These are phyloP conservation scores for Drosophila sordidapex DNA, from an alignment of 2,888 invertebrate species.

Conservation along the genomic window DNA sequence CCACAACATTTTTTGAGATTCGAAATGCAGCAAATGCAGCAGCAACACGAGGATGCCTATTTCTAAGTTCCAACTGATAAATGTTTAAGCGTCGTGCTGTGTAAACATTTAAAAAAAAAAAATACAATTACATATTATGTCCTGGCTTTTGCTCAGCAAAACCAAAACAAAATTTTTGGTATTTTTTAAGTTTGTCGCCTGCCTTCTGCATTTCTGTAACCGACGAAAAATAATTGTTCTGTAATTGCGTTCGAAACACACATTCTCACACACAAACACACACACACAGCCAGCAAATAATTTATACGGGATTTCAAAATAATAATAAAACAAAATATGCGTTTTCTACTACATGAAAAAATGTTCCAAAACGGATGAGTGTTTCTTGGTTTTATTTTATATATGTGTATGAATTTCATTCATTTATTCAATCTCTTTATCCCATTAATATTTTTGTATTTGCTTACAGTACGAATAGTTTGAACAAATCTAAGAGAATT, in stretches of 20 bases:
- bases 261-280: not conserved
- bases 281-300: slow-evolving; percentile 58
- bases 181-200: slow-evolving; percentile 27
- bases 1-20: slow-evolving; percentile 58
- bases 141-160: slow-evolving; percentile 60
- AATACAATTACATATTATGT: slow-evolving; percentile 33
- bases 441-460: slow-evolving; percentile 31
- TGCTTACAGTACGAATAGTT: slow-evolving; percentile 51
- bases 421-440: slow-evolving; percentile 52
- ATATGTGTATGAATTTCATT: slow-evolving; percentile 34
- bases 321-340: slow-evolving; percentile 31
- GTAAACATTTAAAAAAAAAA: slow-evolving; percentile 32
- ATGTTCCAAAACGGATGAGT: not conserved
- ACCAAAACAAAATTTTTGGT: slow-evolving; percentile 26
- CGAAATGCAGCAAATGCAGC: slow-evolving; percentile 35
- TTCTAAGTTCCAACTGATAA: slow-evolving; percentile 68
- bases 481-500: slow-evolving; percentile 40
- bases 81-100: slow-evolving; percentile 64
- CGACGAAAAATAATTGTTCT: slow-evolving; percentile 45
- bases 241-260: slow-evolving; percentile 42
- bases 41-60: slow-evolving; percentile 44
- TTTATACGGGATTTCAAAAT: slow-evolving; percentile 62
- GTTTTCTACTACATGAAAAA: slow-evolving; percentile 38
- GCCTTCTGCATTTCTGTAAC: slow-evolving; percentile 64
- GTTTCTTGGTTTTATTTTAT: not conserved